Conservation (phyloP, 1,140 invertebrate species). For the Drosophila bifasciata region DNA sequence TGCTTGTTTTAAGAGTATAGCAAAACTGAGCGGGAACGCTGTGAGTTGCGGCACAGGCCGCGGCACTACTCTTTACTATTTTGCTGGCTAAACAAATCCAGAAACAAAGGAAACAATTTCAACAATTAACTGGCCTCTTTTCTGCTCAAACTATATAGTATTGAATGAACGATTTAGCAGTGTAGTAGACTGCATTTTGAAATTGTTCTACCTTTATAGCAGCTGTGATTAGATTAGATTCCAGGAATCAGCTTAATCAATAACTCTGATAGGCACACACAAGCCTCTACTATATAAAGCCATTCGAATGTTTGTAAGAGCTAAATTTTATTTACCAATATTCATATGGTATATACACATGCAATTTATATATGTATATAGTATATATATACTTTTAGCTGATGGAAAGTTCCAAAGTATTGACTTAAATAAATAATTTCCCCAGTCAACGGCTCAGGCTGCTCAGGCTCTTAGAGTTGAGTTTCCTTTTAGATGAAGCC, state of each 20-base stretch:
- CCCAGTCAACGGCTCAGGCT: neutral
- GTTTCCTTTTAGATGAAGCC: constrained; percentile 56
- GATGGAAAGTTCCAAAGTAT: constrained; percentile 4
- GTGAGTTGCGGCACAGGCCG: too few species aligned
- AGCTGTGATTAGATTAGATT: constrained; percentile 34
- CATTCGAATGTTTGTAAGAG: neutral
- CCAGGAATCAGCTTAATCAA: neutral
- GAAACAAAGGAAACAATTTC: too few species aligned
- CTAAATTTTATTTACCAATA: neutral
- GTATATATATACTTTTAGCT: neutral
- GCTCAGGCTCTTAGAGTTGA: neutral
- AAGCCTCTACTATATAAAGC: neutral
- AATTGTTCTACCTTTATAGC: constrained; percentile 2
- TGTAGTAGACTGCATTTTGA: constrained; percentile 7
- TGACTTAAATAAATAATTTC: constrained; percentile 40
- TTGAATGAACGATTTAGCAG: neutral
- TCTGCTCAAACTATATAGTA: too few species aligned
- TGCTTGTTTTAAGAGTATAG: too few species aligned
- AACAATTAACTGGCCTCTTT: too few species aligned
- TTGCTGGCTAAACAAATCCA: too few species aligned
- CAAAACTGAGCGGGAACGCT: too few species aligned
- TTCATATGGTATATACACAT: constrained; percentile 7
- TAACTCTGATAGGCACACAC: constrained; percentile 7
- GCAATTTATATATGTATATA: constrained; percentile 18
- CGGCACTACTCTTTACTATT: too few species aligned